Percentiles rank a stretch among this genome's conserved stretches.
These are phyloP conservation scores for Chrysina gloriosa DNA, from an alignment of 2,888 invertebrate genomes.

Conservation along the genomic window DNA sequence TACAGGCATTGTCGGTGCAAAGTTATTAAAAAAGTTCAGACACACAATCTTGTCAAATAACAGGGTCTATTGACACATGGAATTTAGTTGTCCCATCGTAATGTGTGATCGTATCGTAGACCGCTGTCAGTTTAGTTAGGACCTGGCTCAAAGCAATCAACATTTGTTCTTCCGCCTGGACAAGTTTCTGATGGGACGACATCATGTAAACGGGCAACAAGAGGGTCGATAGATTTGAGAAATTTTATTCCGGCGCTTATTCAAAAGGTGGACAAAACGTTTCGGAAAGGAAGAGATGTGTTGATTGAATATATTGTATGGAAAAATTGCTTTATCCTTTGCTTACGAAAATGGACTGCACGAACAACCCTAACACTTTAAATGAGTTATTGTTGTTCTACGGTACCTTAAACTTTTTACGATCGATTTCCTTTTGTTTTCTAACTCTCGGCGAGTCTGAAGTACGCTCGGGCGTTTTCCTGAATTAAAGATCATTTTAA, in stretches of 20 bases:
- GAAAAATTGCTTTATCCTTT: no score
- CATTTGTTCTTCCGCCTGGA: background rate
- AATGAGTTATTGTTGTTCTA: no score
- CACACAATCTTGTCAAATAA: background rate
- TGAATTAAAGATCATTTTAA: no score
- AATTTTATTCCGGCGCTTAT: background rate
- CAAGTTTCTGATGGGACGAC: background rate
- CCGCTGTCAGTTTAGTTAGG: background rate
- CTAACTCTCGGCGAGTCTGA: no score
- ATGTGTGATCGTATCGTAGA: background rate
- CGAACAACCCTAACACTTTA: no score
- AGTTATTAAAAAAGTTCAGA: background rate
- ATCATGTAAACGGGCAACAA: background rate
- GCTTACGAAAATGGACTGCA: no score
- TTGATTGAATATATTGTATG: background rate
- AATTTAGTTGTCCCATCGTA: conserved; percentile 2
- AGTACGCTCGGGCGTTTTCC: no score
- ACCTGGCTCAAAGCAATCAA: background rate
- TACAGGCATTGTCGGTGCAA: background rate
- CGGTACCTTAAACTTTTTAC: no score
- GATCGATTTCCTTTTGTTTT: no score
- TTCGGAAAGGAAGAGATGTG: background rate
- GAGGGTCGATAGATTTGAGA: background rate
- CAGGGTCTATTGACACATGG: conserved; percentile 1
- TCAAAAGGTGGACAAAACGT: background rate